Percentiles rank a stretch among this genome's conserved stretches.
These are phyloP conservation scores for Mixornis gularis DNA, from an alignment of 2,113 vertebrate genomes.

Conservation along the genomic window DNA sequence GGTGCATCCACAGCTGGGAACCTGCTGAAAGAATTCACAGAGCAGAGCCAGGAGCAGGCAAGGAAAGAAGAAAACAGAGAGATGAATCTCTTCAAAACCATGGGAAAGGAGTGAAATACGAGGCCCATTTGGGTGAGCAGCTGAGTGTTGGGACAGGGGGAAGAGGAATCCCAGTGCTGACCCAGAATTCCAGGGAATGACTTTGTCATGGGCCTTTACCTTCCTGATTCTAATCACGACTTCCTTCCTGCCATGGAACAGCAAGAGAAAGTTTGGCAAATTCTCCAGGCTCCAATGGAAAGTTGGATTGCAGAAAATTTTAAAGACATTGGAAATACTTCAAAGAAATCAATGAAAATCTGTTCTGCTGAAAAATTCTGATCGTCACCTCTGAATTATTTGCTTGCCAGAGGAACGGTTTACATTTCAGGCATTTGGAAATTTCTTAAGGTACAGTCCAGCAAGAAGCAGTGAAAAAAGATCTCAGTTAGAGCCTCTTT, in stretches of 20 bases:
- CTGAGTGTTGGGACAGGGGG: not conserved
- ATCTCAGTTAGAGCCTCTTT: not conserved
- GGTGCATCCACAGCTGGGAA: not conserved
- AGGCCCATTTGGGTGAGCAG: not conserved
- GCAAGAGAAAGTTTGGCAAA: not conserved
- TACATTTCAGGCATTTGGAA: not conserved
- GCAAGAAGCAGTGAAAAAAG: not conserved
- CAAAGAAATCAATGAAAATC: not conserved
- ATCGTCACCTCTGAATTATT: not conserved
- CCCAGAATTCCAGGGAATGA: not conserved
- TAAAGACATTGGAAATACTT: not conserved
- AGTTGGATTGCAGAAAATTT: not conserved
- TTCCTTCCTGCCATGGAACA: not conserved
- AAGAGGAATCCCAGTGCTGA: not conserved
- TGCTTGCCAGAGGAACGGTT: not conserved
- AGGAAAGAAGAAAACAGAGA: not conserved
- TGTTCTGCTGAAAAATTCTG: not conserved
- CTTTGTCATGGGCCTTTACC: not conserved
- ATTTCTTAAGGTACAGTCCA: not conserved
- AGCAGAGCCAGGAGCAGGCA: not conserved
- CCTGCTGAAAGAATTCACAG: not conserved
- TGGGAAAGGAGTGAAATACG: not conserved
- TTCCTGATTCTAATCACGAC: not conserved
- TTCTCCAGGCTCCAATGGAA: not conserved
- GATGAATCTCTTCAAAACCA: not conserved